A percentile compares a stretch with the other conserved stretches of the same genome.
These are phyloP conservation scores for Umimayanthus chanpuru DNA, from an alignment of 92 coral and sea anemone species.

Conservation along the genomic window DNA sequence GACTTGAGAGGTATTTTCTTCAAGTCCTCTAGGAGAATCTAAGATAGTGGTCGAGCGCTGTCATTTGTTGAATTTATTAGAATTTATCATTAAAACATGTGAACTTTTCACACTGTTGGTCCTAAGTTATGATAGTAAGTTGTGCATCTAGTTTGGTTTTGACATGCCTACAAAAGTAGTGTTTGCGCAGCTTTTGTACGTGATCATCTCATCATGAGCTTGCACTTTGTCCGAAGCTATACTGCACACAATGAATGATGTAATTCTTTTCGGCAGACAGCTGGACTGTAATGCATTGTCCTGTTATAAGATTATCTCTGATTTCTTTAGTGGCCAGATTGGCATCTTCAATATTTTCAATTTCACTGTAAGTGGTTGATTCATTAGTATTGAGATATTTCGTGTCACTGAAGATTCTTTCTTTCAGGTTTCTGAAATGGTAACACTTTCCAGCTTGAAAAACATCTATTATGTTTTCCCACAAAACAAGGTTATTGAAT, in stretches of 20 bases:
- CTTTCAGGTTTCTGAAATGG: constrained; percentile 47
- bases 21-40: no score
- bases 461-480: constrained; percentile 39
- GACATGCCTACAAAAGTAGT: constrained; percentile 19
- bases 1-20: no score
- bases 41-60: neutral
- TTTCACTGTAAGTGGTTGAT: constrained; percentile 36
- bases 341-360: constrained; percentile 27
- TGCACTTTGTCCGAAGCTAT: constrained; percentile 12
- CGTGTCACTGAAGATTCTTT: constrained; percentile 30
- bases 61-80: constrained; percentile 9
- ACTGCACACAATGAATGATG: constrained; percentile 44
- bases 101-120: constrained; percentile 34
- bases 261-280: constrained; percentile 27
- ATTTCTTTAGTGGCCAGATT: constrained; percentile 34
- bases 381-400: constrained; percentile 48
- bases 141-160: constrained; percentile 45
- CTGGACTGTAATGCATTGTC: constrained; percentile 41
- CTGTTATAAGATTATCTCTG: constrained; percentile 35
- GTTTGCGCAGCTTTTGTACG: neutral
- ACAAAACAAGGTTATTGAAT: constrained; percentile 38
- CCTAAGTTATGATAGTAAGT: constrained; percentile 24
- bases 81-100: constrained; percentile 39
- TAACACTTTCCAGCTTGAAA: constrained; percentile 40
- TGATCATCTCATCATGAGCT: constrained; percentile 35